These are phyloP conservation scores for Pristionchus arcanus DNA, from an alignment of 2,888 invertebrate species.

Conservation along the genomic window DNA sequence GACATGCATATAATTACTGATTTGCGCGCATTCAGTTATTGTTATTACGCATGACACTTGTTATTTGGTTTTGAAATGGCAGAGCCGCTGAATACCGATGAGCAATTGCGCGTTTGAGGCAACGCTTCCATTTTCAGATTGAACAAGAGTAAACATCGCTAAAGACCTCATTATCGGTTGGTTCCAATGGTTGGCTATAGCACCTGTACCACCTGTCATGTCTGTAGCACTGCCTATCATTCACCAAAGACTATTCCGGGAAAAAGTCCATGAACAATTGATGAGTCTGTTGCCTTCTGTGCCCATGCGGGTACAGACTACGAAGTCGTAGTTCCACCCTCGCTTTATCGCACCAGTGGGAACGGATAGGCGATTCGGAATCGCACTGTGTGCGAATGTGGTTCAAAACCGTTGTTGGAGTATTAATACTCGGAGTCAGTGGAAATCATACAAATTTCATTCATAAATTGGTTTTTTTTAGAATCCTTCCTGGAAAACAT, in stretches of 20 bases:
- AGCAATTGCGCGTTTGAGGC: not conserved
- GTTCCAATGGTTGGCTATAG: not conserved
- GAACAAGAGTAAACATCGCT: not conserved
- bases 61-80: not conserved
- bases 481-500: no score
- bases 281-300: not conserved
- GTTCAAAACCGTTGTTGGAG: no score
- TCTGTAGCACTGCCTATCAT: not conserved
- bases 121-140: not conserved
- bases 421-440: no score
- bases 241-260: not conserved
- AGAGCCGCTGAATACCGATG: not conserved
- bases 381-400: no score
- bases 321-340: not conserved
- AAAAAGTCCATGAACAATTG: not conserved
- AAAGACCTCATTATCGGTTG: not conserved
- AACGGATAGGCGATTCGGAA: not conserved
- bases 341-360: not conserved
- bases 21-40: not conserved
- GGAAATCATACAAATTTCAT: no score
- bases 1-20: not conserved
- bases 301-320: not conserved
- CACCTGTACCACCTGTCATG: not conserved
- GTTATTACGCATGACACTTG: not conserved
- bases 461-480: no score